phyloP scores from a whole-genome alignment of 2,888 invertebrate genomes.

The Itoplectis maculator region DNA sequence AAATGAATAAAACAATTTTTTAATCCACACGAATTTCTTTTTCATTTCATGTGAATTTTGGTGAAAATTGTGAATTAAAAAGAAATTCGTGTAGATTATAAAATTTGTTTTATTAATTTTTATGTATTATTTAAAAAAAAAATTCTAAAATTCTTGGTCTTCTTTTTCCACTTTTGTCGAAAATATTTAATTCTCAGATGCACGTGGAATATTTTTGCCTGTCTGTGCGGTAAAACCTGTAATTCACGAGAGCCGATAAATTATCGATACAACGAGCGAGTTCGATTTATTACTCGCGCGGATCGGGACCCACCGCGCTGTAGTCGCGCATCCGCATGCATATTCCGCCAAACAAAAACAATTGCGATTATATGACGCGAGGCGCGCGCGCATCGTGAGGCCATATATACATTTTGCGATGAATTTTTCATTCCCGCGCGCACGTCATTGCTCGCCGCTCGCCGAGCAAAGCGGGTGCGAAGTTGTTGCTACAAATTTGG shows the following conservation, averaged over 20 bases:
- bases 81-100: too few species aligned
- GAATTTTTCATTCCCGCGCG: constrained; percentile 36
- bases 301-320: constrained; percentile 16
- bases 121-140: background rate
- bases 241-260: background rate
- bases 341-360: constrained; percentile 14
- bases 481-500: background rate
- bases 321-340: background rate
- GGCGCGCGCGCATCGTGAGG: constrained; percentile 11
- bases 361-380: constrained; percentile 33
- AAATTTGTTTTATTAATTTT: background rate
- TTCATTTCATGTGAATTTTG: too few species aligned
- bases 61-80: too few species aligned
- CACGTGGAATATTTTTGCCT: background rate
- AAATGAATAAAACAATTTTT: background rate
- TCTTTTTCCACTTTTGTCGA: background rate
- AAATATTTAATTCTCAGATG: too few species aligned
- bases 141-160: background rate
- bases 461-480: background rate
- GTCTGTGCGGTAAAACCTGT: background rate
- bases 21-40: too few species aligned
- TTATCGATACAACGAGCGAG: background rate
- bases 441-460: constrained; percentile 19
- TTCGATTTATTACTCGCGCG: constrained; percentile 30
- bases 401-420: constrained; percentile 14